phyloP scores from a whole-genome alignment of 2,113 vertebrate species.

The Rhadina sibilatrix region DNA sequence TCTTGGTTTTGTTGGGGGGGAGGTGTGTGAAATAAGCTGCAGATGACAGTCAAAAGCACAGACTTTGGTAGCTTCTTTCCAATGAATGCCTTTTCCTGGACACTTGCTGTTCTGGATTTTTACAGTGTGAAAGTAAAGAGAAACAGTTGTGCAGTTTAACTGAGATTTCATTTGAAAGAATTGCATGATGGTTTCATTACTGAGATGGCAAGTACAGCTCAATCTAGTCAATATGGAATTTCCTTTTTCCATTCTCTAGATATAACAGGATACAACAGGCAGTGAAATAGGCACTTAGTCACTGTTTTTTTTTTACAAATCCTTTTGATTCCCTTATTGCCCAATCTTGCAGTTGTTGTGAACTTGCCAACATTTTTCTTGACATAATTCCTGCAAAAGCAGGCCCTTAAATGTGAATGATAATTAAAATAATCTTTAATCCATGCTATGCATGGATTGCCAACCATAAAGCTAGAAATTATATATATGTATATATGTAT shows the following conservation, averaged over 20 bases:
- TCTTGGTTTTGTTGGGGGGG: neutral
- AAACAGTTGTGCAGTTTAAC: slow-evolving; percentile 57
- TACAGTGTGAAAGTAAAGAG: slow-evolving; percentile 56
- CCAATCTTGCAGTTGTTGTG: slow-evolving; percentile 27
- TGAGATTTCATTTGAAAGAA: slow-evolving; percentile 45
- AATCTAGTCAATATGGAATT: slow-evolving; percentile 61
- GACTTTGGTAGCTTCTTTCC: slow-evolving; percentile 49
- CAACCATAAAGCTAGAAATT: neutral
- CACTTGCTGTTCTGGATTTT: slow-evolving; percentile 39
- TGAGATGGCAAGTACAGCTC: slow-evolving; percentile 57
- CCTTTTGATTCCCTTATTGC: slow-evolving; percentile 55
- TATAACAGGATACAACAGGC: slow-evolving; percentile 64
- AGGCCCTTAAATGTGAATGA: neutral
- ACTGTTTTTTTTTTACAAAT: slow-evolving; percentile 22
- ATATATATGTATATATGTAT: too few relatives aligned
- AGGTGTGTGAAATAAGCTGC: slow-evolving; percentile 39
- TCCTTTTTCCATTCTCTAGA: slow-evolving; percentile 65
- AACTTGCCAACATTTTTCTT: slow-evolving; percentile 21
- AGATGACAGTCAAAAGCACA: slow-evolving; percentile 30
- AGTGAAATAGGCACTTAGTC: slow-evolving; percentile 54
- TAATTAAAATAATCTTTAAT: neutral
- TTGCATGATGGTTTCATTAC: slow-evolving; percentile 65
- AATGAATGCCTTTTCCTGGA: slow-evolving; percentile 51
- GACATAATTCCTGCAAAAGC: slow-evolving; percentile 32
- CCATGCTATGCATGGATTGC: neutral